Evolutionary conservation across 2,888 invertebrate species (phyloP).

Genomic region (Megamerina dolium): DNA sequence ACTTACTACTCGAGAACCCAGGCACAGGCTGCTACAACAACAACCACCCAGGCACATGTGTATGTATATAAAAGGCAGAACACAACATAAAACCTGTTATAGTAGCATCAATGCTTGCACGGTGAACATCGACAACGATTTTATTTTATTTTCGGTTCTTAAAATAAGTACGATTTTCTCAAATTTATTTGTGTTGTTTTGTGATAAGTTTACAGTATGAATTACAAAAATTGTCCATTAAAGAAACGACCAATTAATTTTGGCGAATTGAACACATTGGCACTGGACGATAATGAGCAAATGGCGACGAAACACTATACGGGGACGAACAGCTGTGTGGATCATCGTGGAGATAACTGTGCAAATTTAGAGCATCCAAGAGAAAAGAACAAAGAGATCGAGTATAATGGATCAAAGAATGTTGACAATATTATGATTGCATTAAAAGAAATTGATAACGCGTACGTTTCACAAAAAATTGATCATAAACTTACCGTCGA

Average conservation of each 20-base stretch:
- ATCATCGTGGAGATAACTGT: too few species aligned
- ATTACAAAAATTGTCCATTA: conserved; percentile 84
- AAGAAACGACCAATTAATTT: conserved; percentile 85
- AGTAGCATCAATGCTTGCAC: conserved; percentile 39
- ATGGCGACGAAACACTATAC: too few species aligned
- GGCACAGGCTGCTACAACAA: conserved; percentile 1
- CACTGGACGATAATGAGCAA: too few species aligned
- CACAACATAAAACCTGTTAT: conserved; percentile 43
- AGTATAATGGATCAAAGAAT: too few species aligned
- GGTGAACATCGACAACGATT: too few species aligned
- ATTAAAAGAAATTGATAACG: background rate
- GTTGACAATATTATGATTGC: too few species aligned
- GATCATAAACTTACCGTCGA: too few species aligned
- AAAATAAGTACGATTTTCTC: too few species aligned
- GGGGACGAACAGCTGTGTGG: conserved; percentile 62
- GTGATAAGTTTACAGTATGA: conserved; percentile 52
- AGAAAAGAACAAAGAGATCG: too few species aligned
- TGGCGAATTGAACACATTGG: too few species aligned
- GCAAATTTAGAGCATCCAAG: too few species aligned
- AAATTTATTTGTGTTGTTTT: background rate
- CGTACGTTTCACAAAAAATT: background rate
- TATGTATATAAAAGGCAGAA: conserved; percentile 36
- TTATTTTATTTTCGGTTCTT: too few species aligned
- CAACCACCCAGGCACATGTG: conserved; percentile 20
- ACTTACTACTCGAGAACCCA: background rate